Base-by-base conservation (phyloP, 2,797 vertebrate species). In the Avahi laniger region DNA sequence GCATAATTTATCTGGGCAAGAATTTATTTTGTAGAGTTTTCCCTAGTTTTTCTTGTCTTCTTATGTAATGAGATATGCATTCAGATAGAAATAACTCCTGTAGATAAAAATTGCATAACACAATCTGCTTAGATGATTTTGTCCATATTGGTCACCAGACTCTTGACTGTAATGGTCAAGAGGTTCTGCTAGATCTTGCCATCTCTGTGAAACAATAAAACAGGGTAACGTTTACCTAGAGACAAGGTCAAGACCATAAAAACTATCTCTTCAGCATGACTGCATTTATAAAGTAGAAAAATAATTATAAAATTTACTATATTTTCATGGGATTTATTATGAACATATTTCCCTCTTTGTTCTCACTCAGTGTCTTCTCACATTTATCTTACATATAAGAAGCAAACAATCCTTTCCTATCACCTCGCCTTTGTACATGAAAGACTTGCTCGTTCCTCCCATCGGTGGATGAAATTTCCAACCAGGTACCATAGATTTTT, bases 21-120 rank as follows among this genome's bases (percentile, higher is more conserved):
- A 52, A 67, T 61, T 92, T 91, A 84, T 82, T 96, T 86, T 94
- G 10, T 70, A 91, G n/a, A 76, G 24, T 92, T 96, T 95, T 78
- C 5, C 63, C 11, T 59, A 9, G 17, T 79, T 84, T 87, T 81
- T 69, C n/a, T 78, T 92, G 35, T 65, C 54, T 63, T 81, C 38
- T 94, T 95, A 80, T 67, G 18, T 61, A 96, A 84, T 54, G 59
- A 93, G 30, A 93, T 91, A 91, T 79, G 50, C 78, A 83, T 46
- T 41, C 35, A 92, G 12, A 79, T 43, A 95, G 28, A 93, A 91
- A 96, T 79, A 85, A 79, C 18, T 48, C 3, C 28, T 67, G 41
- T 48, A 87, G 28, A 86, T 73, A 86, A 96, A 92, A 91, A 76
- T 22, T 59, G 20, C 30, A 33, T 41, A 73, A 79, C 43, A 70